Evolutionary conservation across 2,113 vertebrate species (phyloP).

Genomic region (Poicephalus gulielmi): DNA sequence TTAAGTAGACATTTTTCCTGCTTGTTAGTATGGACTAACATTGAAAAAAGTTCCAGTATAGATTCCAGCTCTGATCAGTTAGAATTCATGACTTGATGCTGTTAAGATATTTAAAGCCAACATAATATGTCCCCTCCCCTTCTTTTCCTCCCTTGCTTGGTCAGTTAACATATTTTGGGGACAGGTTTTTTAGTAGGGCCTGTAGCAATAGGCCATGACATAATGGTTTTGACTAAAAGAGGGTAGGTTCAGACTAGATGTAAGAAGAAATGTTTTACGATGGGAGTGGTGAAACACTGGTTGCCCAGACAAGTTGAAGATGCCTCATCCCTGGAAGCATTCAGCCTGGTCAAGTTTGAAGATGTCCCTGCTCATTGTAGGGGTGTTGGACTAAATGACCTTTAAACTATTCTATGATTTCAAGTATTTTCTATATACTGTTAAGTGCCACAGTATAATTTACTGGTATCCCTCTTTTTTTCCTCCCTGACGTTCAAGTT

Average conservation of each 20-base stretch:
- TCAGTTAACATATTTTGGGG: not conserved
- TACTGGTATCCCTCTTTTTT: not conserved
- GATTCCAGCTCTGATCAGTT: not conserved
- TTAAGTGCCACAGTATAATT: not conserved
- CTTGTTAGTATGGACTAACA: not conserved
- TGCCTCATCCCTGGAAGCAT: not conserved
- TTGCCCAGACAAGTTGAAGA: not conserved
- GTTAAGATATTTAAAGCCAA: not conserved
- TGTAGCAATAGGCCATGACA: not conserved
- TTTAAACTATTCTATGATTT: not conserved
- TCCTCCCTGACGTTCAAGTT: not conserved
- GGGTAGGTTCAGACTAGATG: not conserved
- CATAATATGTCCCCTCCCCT: not conserved
- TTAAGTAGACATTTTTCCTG: not conserved
- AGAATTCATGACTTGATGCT: not conserved
- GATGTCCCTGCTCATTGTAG: rapidly evolving
- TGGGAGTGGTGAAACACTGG: not conserved
- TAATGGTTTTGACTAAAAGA: not conserved
- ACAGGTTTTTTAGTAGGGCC: not conserved
- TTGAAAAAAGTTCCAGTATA: not conserved
- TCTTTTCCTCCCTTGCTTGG: rapidly evolving
- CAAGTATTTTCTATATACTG: not conserved
- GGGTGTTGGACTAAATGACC: not conserved
- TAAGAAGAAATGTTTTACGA: not conserved
- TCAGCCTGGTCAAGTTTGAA: not conserved